Evolutionary conservation across 2,113 vertebrate genomes (phyloP).

Genomic region (Phrynosoma platyrhinos): DNA sequence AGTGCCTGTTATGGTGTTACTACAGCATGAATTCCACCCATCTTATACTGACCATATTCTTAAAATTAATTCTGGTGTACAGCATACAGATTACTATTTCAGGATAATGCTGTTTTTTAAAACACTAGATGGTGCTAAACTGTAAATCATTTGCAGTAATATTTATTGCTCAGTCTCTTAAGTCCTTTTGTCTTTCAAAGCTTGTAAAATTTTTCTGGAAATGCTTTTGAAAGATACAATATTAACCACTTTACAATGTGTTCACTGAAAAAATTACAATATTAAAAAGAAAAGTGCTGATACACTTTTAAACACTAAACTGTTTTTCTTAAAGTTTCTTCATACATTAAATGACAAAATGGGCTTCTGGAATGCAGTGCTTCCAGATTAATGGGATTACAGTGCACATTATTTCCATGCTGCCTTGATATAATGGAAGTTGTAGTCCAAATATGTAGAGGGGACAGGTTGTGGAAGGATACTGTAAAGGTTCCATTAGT

Average conservation of each 20-base stretch:
- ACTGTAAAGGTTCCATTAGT: neutral
- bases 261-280: neutral
- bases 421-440: neutral
- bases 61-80: constrained; percentile 1
- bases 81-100: neutral
- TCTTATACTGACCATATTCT: neutral
- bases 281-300: neutral
- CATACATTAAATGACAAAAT: neutral
- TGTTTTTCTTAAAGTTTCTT: neutral
- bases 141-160: constrained; percentile 21
- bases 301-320: neutral
- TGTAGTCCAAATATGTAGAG: neutral
- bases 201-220: neutral
- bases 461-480: neutral
- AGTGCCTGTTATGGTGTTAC: neutral
- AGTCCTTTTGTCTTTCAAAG: neutral
- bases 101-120: constrained; percentile 12
- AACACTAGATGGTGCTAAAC: constrained; percentile 72
- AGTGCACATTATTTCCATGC: neutral
- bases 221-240: neutral
- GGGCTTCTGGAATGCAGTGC: neutral
- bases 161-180: neutral
- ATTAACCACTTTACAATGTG: neutral
- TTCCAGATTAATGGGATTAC: neutral
- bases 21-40: neutral